Base-by-base conservation (phyloP, 1,140 invertebrate species). In the Panonychus citri region DNA sequence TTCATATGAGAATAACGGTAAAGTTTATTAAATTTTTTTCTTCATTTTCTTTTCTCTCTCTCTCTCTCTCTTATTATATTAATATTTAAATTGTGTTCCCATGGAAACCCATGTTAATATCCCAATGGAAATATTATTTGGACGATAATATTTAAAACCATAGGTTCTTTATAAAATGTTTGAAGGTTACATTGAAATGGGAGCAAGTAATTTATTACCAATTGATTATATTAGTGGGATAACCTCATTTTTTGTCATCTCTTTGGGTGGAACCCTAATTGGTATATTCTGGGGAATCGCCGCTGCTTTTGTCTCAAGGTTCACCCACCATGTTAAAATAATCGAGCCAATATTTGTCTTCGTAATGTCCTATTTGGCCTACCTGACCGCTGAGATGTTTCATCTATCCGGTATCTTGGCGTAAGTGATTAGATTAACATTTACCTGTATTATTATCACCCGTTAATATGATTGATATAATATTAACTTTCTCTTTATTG, bases 331-430 rank as follows among this genome's bases (percentile, higher is more conserved):
- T 71, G 90, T 95, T 24, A 79, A 88, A 55, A 89, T 97, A 55
- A 94, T 98, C 56, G 94, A 98, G 71, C 93, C 93, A 1, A 85
- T 97, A 63, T 91, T 97, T 70, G 87, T 97, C 61, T 95, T 99
- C 67, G 84, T 95, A 53, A 90, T 97, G 82, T 88, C 90, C n/a
- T 99, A 98, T 70, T 72, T 98, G 65, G 82, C 90, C 46, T 98
- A 97, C 69, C 75, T 98, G 5, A 89, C 85, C 67, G 89, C 90
- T 37, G 94, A 98, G 74, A 88, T 96, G 70, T 94, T 96, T 71
- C 90, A 96, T 65, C 82, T 96, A 77, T 95, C 89, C 59, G 91
- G 94, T 30, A 98, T 98, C 64, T 74, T 95, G 43, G 43, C 43
- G 43, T 46, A 7, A 46, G 43, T 46, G 15, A 21, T n/a, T n/a